A percentile compares a stretch with the other conserved stretches of the same genome.
Conservation (phyloP, 2,113 vertebrate genomes). For the Myiozetetes cayanensis region DNA sequence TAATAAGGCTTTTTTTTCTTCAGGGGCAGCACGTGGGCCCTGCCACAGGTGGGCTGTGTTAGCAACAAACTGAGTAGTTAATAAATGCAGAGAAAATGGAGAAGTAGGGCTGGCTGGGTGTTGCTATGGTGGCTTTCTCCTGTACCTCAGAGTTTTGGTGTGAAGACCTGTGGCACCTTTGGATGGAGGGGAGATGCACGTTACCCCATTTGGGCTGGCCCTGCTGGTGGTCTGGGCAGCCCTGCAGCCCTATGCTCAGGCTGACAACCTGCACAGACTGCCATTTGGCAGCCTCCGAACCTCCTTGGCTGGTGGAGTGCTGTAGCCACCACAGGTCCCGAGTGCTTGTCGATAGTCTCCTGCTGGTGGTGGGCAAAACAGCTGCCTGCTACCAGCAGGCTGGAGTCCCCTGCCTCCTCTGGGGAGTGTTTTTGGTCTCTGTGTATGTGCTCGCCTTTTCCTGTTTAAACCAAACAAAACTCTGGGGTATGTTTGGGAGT, state of each 20-base stretch:
- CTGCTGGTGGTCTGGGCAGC: not conserved
- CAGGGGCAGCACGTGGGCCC: not conserved
- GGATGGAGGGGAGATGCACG: rapidly evolving
- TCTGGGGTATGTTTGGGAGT: rapidly evolving
- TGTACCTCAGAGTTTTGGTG: rapidly evolving
- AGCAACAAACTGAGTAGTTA: not conserved
- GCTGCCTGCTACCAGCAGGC: rapidly evolving
- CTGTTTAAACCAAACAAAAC: not conserved
- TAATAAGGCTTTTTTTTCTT: not conserved
- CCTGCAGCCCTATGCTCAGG: rapidly evolving
- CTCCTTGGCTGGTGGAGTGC: rapidly evolving
- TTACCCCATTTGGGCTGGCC: rapidly evolving
- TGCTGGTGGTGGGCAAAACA: not conserved
- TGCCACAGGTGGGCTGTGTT: not conserved
- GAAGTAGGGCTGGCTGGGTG: rapidly evolving
- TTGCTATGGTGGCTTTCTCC: rapidly evolving
- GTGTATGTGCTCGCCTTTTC: too few species aligned
- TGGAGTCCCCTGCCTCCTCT: not conserved
- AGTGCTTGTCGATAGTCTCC: rapidly evolving
- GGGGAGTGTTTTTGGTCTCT: not conserved
- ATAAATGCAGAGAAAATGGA: not conserved
- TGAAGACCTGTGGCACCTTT: not conserved
- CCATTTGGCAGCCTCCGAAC: not conserved
- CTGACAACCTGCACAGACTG: not conserved
- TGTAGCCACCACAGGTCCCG: not conserved